Base-by-base conservation (phyloP, 2,797 vertebrate species). In the Botia kubotai region DNA sequence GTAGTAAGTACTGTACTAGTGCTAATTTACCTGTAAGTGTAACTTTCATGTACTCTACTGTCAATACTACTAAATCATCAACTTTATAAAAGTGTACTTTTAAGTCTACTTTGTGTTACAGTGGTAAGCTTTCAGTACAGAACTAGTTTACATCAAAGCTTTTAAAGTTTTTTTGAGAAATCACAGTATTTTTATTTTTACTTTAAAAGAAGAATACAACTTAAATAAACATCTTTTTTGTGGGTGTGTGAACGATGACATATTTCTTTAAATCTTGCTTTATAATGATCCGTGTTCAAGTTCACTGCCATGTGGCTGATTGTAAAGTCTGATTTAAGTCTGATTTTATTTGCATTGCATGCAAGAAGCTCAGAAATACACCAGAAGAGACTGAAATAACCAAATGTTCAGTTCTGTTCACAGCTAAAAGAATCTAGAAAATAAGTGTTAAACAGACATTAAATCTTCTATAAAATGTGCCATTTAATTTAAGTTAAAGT, bases 301-400 rank as follows among this genome's bases (percentile, higher is more conserved):
- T 65, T 65, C 6, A 4, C 1, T 43, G 13, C n/a, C 19, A 57
- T 23, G 7, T 48, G 57, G 13, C 53, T 62, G 39, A 43, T 48
- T 74, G 62, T 10, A 74, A 74, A 62, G 23, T 10, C 0, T 12
- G 11, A 57, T 29, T 36, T 3, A 23, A 68, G 67, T 4, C 2
- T 19, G 21, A 0, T 33, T 46, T 29, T 57, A 57, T 77, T 77
- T 46, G 50, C 53, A 43, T 68, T 43, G 0, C 16, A 77, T 57
- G 75, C 10, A 46, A 33, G 29, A 13, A 63, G n/a, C n/a, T n/a
- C 55, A 12, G 66, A 76, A 66, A 66, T 53, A 29, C 3, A 46
- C 36, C n/a, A 52, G 7, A 23, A 10, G 6, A 29, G 39, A 62
- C 57, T 26, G 14, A 36, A 67, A 53, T 11, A 65, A 66, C 3